Conservation (phyloP, 1,140 invertebrate species). For the Polypedilum vanderplanki region DNA sequence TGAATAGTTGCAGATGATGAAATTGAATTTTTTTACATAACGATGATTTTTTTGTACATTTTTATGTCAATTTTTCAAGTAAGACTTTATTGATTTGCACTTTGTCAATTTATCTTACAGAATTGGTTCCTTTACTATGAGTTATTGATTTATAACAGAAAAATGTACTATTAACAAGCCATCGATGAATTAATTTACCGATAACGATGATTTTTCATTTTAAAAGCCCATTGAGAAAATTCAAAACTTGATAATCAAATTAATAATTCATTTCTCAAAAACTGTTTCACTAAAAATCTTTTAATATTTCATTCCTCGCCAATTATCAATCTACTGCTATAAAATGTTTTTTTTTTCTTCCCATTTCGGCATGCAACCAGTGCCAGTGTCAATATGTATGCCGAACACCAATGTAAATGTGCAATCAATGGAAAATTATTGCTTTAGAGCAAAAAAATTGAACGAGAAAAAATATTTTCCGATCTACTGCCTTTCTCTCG, state of each 20-base stretch:
- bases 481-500: conserved; percentile 2
- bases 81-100: no score
- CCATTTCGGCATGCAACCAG: neutral
- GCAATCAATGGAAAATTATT: conserved; percentile 19
- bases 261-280: neutral
- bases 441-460: neutral
- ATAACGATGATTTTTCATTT: no score
- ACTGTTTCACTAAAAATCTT: neutral
- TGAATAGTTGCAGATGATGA: neutral
- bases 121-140: no score
- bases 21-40: neutral
- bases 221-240: neutral
- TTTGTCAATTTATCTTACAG: no score
- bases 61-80: no score
- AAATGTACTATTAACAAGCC: no score
- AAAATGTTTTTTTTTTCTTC: neutral
- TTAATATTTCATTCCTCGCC: neutral
- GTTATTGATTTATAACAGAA: no score
- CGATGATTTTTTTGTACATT: no score
- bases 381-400: neutral
- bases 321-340: neutral
- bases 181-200: no score
- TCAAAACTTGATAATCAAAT: neutral
- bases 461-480: neutral
- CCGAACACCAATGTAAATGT: neutral